A percentile compares a stretch with the other conserved stretches of the same genome.
Evolutionary conservation across 2,888 invertebrate species (phyloP).

Genomic region (Eilema depressum): DNA sequence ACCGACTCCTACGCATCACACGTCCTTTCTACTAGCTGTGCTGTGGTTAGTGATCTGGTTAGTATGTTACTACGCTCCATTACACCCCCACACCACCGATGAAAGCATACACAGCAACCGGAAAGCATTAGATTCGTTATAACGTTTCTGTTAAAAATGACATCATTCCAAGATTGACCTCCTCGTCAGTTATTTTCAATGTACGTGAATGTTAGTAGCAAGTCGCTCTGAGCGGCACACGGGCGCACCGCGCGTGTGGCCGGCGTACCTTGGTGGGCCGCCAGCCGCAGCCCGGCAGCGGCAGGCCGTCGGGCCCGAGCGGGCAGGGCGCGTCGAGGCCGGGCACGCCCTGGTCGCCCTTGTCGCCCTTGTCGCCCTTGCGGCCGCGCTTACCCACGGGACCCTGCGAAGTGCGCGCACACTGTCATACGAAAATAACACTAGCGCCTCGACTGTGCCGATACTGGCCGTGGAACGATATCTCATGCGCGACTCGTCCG

Average conservation of each 20-base stretch:
- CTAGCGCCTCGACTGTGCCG: neutral
- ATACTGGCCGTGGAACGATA: neutral
- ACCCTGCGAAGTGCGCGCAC: conserved; percentile 87
- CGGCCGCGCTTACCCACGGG: conserved; percentile 95
- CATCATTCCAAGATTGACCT: neutral
- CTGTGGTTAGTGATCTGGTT: conserved; percentile 23
- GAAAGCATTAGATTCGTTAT: neutral
- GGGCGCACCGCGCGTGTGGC: no score
- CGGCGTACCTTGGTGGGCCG: conserved; percentile 92
- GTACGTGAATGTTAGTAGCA: neutral
- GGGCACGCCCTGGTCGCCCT: conserved; percentile 98
- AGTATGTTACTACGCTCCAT: conserved; percentile 5
- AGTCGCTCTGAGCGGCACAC: no score
- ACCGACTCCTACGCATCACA: conserved; percentile 59
- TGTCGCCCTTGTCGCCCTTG: conserved; percentile 96
- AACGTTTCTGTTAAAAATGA: neutral
- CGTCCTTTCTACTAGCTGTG: conserved; percentile 37
- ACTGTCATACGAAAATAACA: conserved; percentile 42
- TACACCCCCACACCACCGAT: neutral
- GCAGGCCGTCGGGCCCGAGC: conserved; percentile 97
- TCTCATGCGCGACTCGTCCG: neutral
- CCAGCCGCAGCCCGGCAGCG: conserved; percentile 98
- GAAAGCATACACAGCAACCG: neutral
- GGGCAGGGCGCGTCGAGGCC: conserved; percentile 99
- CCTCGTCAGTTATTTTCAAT: neutral